Evolutionary conservation across 2,797 vertebrate genomes (phyloP), one percentile per base, ranked within the genome.

Genomic region (Acanthis flammea): DNA sequence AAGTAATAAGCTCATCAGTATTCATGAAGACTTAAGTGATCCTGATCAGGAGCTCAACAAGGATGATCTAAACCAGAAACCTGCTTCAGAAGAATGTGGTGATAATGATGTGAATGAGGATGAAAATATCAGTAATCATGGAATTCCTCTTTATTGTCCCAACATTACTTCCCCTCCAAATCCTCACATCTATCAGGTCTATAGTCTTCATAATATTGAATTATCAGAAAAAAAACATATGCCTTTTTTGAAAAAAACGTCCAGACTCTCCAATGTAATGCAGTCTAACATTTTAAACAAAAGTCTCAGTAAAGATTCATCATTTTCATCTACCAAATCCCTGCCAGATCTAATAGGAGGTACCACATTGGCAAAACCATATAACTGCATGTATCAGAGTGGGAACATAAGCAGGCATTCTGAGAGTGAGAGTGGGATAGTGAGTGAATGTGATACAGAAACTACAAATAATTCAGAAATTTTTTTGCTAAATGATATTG

Each of bases 391-490:
- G 19, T 97, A 96, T 90, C 97, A 98, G 12, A 95, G 94, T 90
- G 98, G 97, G 44, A 98, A 98, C 55, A 96, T 97, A 92, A 97
- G 97, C 81, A 98, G 98, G 31, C 98, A 97, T 90, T 99, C 99
- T 5, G 99, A 99, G 93, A 98, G 98, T 44, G 99, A 99, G 97
- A 99, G 99, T 76, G 99, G 99, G 50, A 99, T 99, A 19, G 98
- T 99, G 50, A 99, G 98, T 79, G 99, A 99, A 25, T 99, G 98
- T 50, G 99, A 99, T 72, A 97, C 96, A 6, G 99, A 99, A 96
- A 98, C 97, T 39, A 98, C 97, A 5, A 98, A 96, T 27, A 98
- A 98, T 96, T 99, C 98, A 41, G 98, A 99, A 93, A 97, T 96
- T 71, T 98, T 98, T 76, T 97, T 98, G 92, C 94, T 98, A 47